Evolutionary conservation across 2,797 vertebrate genomes (phyloP), one percentile per base, ranked within the genome.

Genomic region (Ctenochaetus hawaiiensis): DNA sequence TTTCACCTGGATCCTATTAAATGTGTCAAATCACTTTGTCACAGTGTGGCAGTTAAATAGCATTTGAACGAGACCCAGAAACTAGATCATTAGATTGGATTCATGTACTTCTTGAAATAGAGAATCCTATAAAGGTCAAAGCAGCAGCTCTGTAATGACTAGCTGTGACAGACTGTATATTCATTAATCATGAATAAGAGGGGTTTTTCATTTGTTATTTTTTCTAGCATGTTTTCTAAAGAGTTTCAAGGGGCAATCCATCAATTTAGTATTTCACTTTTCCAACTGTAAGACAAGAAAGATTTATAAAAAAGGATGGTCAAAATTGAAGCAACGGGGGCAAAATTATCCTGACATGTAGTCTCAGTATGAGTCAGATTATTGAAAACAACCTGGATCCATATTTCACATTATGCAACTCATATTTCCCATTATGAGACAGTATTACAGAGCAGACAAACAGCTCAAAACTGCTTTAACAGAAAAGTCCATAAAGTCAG

Each of bases 1-100:
- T 54, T 39, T 57, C 9, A 39, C 6, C 22, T 52, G 49, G 67
- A 49, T 54, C 11, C 10, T 51, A 30, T 67, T 47, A 63, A 71
- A 78, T 59, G 5, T 48, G 30, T 63, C n/a, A 12, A 13, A 70
- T 75, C 18, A 18, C 44, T 66, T 61, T 8, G 39, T 67, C 34
- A 68, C 26, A 72, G 16, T 23, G 52, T 18, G 5, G n/a, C n/a
- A 49, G 8, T 16, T 16, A 18, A 30, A 17, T 13, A 26, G 18
- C 18, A 60, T 60, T 65, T 47, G 26, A 45, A 59, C 20, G 18
- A n/a, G 22, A 48, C 20, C 13, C 45, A 20, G 8, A 63, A 58
- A 51, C 8, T 3, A 2, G 2, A 39, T 43, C n/a, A 18, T 9
- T 3, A 20, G 8, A 61, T 9, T 8, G 5, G 16, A 30, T 14